phyloP scores from a whole-genome alignment of 2,113 vertebrate genomes.

The Amphiprion ocellaris region DNA sequence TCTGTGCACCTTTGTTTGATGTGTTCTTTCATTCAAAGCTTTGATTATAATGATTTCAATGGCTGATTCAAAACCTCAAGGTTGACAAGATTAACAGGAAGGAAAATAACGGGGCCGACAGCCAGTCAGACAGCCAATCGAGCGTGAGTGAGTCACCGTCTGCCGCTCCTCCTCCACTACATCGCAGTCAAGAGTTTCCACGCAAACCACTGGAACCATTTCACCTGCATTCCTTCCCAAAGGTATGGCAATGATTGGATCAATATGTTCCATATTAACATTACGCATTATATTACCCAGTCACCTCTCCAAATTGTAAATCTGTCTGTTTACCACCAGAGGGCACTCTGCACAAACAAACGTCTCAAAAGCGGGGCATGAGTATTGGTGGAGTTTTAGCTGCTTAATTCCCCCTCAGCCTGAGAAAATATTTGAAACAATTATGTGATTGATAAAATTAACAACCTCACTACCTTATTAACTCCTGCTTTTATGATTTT shows the following conservation, averaged over 20 bases:
- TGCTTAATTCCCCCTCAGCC: neutral
- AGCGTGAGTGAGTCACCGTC: conserved; percentile 80
- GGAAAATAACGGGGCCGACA: conserved; percentile 79
- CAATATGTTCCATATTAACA: conserved; percentile 28
- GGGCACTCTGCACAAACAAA: conserved; percentile 66
- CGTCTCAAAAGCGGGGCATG: neutral
- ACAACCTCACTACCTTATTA: neutral
- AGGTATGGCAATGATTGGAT: conserved; percentile 62
- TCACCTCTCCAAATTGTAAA: neutral
- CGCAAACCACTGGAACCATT: conserved; percentile 81
- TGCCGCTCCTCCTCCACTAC: conserved; percentile 68
- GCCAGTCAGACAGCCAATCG: conserved; percentile 81
- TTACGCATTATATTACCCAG: neutral
- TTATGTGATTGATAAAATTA: neutral
- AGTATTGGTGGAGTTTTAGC: neutral
- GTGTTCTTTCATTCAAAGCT: neutral
- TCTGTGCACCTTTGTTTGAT: neutral
- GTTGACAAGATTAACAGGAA: conserved; percentile 79
- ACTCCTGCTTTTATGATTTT: neutral
- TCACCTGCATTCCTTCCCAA: conserved; percentile 83
- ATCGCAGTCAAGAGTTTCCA: conserved; percentile 80
- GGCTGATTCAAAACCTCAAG: conserved; percentile 58
- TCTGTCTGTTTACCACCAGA: conserved; percentile 56
- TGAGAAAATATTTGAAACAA: neutral
- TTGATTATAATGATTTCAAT: conserved; percentile 26